Evolutionary conservation across 2,113 vertebrate genomes (phyloP), one percentile per base, ranked within the genome.

Genomic region (Python bivittatus): DNA sequence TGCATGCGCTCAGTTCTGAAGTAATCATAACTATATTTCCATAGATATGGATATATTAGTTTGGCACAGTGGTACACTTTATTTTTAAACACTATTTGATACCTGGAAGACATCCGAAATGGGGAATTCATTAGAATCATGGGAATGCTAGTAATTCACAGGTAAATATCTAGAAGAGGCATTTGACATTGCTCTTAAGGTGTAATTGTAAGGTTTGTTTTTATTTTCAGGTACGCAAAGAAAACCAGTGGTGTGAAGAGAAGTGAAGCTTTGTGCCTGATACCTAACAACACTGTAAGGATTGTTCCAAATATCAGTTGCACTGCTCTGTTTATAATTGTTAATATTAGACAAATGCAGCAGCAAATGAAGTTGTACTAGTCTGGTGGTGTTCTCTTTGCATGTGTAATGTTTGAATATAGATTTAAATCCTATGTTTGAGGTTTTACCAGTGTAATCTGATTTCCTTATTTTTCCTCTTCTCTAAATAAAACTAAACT

Each of bases 241-340:
- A 99, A 97, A 99, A 99, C 98, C 99, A 99, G 97, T 99, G 99
- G 99, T 99, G 99, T 97, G 99, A 99, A 99, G 99, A 99, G 96
- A 99, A 99, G 97, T 99, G 97, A 97, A 96, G 94, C 15, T 88
- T 96, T 95, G 93, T 96, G 97, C 97, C 97, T 97, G 97, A 98
- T 97, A 97, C 98, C 97, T 61, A 89, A 48, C 44, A 98, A 98
- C 98, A 98, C 98, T 98, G 98, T 98, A 98, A 98, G 97, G 98
- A 98, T 98, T 96, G 97, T 98, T 98, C 98, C 97, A 97, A 97
- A 97, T 98, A 98, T 98, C 98, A 98, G 98, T 99, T 99, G 98
- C 99, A 99, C 99, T 99, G 99, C 98, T 97, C 98, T 99, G 99
- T 99, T 99, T 98, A 99, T 99, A 99, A 98, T 98, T 99, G 98